Evolutionary conservation across 2,797 vertebrate species (phyloP), one percentile per base, ranked within the genome.

Genomic region (Diplodus sargus): DNA sequence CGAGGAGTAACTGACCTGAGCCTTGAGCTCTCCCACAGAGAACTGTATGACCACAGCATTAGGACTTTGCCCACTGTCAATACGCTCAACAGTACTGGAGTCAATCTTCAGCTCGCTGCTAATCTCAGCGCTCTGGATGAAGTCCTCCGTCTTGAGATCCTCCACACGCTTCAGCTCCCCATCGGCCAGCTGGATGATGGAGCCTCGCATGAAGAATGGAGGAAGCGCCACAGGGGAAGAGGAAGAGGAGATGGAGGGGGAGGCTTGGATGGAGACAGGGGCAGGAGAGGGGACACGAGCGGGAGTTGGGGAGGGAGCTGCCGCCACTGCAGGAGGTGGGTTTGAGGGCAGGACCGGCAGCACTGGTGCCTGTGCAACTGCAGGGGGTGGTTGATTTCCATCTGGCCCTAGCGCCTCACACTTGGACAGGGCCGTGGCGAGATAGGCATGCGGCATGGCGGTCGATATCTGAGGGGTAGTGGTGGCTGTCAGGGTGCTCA

Each of bases 81-180:
- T 98, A 74, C 98, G 95, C 92, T 99, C 98, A 78, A 99, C 98
- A 0, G 98, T 99, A 95, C 98, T 99, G 80, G 97, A 99, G 95
- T 99, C 98, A 48, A 99, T 99, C 94, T 99, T 99, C 89, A 99
- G 95, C 90, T 99, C 98, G 0, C 91, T 97, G 95, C 98, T 99
- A 52, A 99, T 98, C 92, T 99, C 98, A 0, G 98, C 98, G 0
- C 98, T 99, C 95, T 99, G 98, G 82, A 99, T 98, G 95, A 99
- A 99, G 95, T 99, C 98, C 87, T 99, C 98, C 0, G 98, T 99
- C 94, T 97, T 98, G 64, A 99, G 94, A 90, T 99, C 98, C 93
- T 99, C 98, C 75, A 99, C 98, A 3, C 97, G 97, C 90, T 99
- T 99, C 86, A 99, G 96, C 88, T 99, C 98, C 23, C 98, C 98